A percentile compares a stretch with the other conserved stretches of the same genome.
These are phyloP conservation scores for Byasa hedistus DNA, from an alignment of 2,888 invertebrate species.

Conservation along the genomic window DNA sequence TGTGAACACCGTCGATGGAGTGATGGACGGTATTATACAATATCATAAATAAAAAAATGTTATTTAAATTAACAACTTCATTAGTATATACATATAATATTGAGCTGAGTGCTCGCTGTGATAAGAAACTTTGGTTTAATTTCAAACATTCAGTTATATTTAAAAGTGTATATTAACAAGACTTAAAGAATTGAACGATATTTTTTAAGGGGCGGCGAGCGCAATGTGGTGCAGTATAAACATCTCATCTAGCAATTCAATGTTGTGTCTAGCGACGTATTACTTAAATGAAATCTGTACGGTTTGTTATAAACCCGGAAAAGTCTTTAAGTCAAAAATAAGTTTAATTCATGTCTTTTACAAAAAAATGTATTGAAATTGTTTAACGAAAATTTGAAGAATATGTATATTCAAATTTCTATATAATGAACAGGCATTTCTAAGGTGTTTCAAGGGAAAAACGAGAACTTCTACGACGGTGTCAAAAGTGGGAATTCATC, in stretches of 20 bases:
- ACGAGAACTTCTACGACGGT: slow-evolving; percentile 57
- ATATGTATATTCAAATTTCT: background rate
- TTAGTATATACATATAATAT: no score
- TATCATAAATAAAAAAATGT: background rate
- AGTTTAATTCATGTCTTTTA: background rate
- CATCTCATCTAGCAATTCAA: background rate
- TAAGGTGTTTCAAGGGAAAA: slow-evolving; percentile 84
- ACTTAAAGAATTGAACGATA: no score
- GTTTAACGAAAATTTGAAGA: background rate
- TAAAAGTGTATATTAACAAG: background rate
- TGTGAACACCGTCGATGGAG: slow-evolving; percentile 89
- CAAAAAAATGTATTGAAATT: background rate
- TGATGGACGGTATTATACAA: slow-evolving; percentile 83
- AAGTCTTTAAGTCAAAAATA: no score
- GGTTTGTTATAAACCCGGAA: no score
- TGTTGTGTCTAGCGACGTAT: background rate
- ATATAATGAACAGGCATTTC: slow-evolving; percentile 75
- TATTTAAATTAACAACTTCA: no score
- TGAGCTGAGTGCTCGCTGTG: no score
- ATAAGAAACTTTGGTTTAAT: no score
- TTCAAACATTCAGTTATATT: no score
- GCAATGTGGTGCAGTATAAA: background rate
- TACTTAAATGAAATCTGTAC: background rate
- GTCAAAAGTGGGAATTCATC: slow-evolving; percentile 59
- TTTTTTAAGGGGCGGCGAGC: background rate